Evolutionary conservation across 2,888 invertebrate species (phyloP).

Genomic region (Ophonus ardosiacus): DNA sequence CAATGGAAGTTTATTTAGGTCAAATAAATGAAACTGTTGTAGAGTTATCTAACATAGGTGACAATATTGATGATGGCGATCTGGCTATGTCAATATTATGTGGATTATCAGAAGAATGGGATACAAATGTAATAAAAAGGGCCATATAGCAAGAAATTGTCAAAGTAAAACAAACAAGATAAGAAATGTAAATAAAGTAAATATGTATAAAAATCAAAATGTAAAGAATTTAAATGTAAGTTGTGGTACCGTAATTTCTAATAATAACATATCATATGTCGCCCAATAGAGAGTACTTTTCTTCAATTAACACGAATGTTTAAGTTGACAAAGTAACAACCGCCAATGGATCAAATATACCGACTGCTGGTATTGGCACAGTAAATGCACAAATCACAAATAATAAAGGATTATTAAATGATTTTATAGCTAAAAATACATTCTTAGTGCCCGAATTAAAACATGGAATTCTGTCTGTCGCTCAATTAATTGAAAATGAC

Average conservation of each 20-base stretch:
- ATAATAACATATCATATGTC: conserved; percentile 42
- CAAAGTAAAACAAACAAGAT: background rate
- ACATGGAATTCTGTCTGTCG: conserved; percentile 14
- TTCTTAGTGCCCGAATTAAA: background rate
- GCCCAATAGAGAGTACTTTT: conserved; percentile 42
- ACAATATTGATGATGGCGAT: conserved; percentile 58
- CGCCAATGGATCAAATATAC: too few species aligned
- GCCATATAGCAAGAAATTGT: conserved; percentile 40
- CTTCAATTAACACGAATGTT: conserved; percentile 1
- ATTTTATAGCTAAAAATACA: conserved; percentile 32
- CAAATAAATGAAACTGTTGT: conserved; percentile 58
- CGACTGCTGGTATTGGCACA: too few species aligned
- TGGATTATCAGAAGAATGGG: conserved; percentile 57
- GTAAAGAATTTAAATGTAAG: conserved; percentile 6
- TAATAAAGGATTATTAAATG: background rate
- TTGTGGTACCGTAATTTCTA: background rate
- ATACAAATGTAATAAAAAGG: conserved; percentile 20
- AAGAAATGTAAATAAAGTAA: background rate
- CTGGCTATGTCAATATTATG: conserved; percentile 61
- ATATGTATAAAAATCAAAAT: background rate
- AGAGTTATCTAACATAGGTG: too few species aligned
- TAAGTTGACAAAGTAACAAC: too few species aligned
- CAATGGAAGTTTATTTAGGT: conserved; percentile 54
- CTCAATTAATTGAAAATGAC: conserved; percentile 1
- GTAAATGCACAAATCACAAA: too few species aligned